Percentiles rank a stretch among this genome's conserved stretches.
Evolutionary conservation across 2,797 vertebrate genomes (phyloP).

Genomic region (Orestias chungarensis): DNA sequence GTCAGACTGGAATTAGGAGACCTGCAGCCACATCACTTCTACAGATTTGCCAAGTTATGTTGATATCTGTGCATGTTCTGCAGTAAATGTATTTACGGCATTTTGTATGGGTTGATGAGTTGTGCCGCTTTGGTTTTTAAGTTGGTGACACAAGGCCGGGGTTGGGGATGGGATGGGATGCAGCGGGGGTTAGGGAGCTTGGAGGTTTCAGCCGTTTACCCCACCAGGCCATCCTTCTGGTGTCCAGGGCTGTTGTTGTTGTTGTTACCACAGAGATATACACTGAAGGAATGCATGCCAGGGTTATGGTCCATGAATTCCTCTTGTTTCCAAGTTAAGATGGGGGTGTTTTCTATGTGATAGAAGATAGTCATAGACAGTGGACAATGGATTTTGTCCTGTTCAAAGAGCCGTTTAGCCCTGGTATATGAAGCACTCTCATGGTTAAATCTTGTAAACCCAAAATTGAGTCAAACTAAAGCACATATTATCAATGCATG

Average conservation of each 20-base stretch:
- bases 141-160: conserved; percentile 58
- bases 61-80: neutral
- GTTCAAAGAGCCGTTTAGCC: conserved; percentile 54
- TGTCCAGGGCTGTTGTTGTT: conserved; percentile 42
- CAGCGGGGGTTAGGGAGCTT: too few species aligned
- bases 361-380: too few species aligned
- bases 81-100: neutral
- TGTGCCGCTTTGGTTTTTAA: conserved; percentile 39
- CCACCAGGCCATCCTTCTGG: conserved; percentile 46
- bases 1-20: conserved; percentile 14
- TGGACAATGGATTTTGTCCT: conserved; percentile 63
- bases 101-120: neutral
- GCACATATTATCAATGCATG: conserved; percentile 51
- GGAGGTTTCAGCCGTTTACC: too few species aligned
- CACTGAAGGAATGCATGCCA: conserved; percentile 71
- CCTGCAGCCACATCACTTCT: conserved; percentile 7
- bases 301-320: conserved; percentile 66
- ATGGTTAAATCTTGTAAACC: neutral
- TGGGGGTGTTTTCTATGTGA: conserved; percentile 53
- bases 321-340: conserved; percentile 59
- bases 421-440: conserved; percentile 8
- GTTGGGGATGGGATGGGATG: conserved; percentile 25
- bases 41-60: neutral
- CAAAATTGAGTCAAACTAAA: conserved; percentile 35
- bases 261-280: conserved; percentile 67